Percentiles rank a stretch among this genome's conserved stretches.
phyloP scores from a whole-genome alignment of 2,797 vertebrate species.

The Spizella passerina region DNA sequence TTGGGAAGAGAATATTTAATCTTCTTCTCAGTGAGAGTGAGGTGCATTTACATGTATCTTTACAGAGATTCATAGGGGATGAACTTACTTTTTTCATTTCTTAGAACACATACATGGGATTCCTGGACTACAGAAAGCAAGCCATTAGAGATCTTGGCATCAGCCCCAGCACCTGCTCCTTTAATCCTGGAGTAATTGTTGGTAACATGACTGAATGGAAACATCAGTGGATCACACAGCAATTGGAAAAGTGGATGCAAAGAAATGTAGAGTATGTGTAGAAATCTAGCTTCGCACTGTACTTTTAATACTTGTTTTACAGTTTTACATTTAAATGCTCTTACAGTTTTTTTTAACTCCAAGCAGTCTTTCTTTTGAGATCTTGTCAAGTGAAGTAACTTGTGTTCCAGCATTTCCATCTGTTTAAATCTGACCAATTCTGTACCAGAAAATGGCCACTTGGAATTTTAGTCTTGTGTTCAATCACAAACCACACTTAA shows the following conservation, averaged over 20 bases:
- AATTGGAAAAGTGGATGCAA: conserved; percentile 96
- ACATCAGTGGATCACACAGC: conserved; percentile 91
- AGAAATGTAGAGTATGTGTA: conserved; percentile 86
- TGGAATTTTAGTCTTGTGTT: background rate
- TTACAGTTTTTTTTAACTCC: background rate
- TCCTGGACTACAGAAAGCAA: conserved; percentile 93
- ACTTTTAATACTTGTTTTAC: background rate
- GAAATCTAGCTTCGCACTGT: background rate
- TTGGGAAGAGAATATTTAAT: background rate
- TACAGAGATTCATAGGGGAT: background rate
- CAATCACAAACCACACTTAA: background rate
- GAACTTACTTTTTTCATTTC: background rate
- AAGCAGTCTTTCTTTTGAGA: background rate
- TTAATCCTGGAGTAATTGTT: conserved; percentile 96
- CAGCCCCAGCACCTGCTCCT: conserved; percentile 92
- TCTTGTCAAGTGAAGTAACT: background rate
- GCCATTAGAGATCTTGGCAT: conserved; percentile 90
- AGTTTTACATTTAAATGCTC: background rate
- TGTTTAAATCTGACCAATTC: background rate
- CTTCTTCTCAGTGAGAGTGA: background rate
- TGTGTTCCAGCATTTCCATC: background rate
- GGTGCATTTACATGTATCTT: background rate
- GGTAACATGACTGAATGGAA: conserved; percentile 92
- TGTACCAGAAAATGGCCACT: background rate
- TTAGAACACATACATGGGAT: conserved; percentile 97